Evolutionary conservation across 2,113 vertebrate genomes (phyloP).

Genomic region (Mus pahari): DNA sequence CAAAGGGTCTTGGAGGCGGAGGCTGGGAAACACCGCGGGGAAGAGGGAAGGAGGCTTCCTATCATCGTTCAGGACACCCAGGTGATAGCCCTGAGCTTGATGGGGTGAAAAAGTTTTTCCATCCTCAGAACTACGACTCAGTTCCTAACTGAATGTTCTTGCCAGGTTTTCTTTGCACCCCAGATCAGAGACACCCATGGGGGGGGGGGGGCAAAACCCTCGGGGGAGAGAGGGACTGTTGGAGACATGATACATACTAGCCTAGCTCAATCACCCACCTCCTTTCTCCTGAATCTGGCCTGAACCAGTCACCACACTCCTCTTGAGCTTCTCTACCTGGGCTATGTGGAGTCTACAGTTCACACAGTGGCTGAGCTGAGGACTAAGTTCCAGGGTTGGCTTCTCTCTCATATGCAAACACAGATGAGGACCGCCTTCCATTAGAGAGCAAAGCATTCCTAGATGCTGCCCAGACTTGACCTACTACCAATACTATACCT

Average conservation of each 20-base stretch:
- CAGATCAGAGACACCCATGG: neutral
- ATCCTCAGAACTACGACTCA: neutral
- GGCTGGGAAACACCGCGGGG: neutral
- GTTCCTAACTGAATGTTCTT: neutral
- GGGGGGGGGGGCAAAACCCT: constrained; percentile 35
- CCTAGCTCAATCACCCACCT: neutral
- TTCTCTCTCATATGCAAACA: neutral
- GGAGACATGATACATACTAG: neutral
- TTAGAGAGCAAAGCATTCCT: constrained; percentile 10
- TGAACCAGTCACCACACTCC: no score
- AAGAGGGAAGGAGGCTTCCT: neutral
- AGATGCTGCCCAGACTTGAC: neutral
- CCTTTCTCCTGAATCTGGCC: neutral
- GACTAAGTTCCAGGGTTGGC: neutral
- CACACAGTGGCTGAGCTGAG: neutral
- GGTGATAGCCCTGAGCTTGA: neutral
- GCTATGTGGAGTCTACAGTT: neutral
- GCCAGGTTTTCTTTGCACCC: neutral
- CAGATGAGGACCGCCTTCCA: neutral
- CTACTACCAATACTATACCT: neutral
- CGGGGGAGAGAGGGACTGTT: no score
- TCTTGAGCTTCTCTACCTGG: neutral
- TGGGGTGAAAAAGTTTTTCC: neutral
- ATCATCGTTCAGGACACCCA: neutral
- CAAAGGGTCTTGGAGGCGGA: neutral